Percentiles rank a stretch among this genome's conserved stretches.
phyloP scores from a whole-genome alignment of 2,797 vertebrate genomes.

The Rhadinocentrus ornatus region DNA sequence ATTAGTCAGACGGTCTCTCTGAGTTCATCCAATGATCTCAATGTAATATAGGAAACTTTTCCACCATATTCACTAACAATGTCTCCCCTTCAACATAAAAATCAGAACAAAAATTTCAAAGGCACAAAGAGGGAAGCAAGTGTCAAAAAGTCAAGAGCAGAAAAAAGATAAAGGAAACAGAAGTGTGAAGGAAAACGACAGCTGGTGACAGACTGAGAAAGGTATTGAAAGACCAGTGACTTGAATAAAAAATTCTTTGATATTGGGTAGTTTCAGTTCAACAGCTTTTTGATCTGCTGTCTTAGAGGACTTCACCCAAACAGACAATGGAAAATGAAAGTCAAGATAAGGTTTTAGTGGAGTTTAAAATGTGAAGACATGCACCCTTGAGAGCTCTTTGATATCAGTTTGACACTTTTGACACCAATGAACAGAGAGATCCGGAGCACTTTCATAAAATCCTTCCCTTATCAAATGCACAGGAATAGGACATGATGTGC shows the following conservation, averaged over 20 bases:
- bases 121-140: constrained; percentile 6
- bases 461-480: constrained; percentile 28
- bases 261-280: constrained; percentile 47
- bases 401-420: constrained; percentile 51
- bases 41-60: too few relatives aligned
- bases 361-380: constrained; percentile 46
- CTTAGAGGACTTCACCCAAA: constrained; percentile 46
- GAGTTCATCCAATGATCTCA: too few relatives aligned
- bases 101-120: constrained; percentile 7
- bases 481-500: constrained; percentile 6
- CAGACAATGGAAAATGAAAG: constrained; percentile 58
- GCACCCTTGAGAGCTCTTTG: constrained; percentile 44
- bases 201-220: constrained; percentile 29
- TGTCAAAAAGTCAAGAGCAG: constrained; percentile 16
- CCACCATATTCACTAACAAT: too few relatives aligned
- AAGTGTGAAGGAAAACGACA: constrained; percentile 25
- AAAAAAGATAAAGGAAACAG: constrained; percentile 13
- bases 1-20: too few relatives aligned
- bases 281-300: constrained; percentile 58
- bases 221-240: constrained; percentile 20
- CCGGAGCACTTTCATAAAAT: constrained; percentile 30
- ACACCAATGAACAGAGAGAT: constrained; percentile 39
- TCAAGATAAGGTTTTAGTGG: constrained; percentile 36
- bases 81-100: constrained; percentile 2
- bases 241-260: constrained; percentile 50